Conservation (phyloP, 2,113 vertebrate species). For the Xyliphius kryptos region DNA sequence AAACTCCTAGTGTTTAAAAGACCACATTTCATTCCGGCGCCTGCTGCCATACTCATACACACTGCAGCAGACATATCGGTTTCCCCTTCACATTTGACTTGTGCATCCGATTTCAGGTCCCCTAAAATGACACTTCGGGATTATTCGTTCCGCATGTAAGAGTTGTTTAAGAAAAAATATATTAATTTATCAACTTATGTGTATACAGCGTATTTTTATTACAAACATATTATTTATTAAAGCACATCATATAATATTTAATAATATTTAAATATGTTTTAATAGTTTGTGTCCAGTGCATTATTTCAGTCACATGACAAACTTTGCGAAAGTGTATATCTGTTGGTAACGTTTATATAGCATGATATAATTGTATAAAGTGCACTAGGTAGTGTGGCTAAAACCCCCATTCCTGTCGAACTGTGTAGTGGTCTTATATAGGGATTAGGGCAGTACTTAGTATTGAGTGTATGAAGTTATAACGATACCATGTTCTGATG, state of each 20-base stretch:
- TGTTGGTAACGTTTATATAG: not conserved
- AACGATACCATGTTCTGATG: not conserved
- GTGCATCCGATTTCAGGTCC: slow-evolving; percentile 27
- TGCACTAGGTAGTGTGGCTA: not conserved
- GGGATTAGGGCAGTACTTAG: not conserved
- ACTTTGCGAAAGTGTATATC: not conserved
- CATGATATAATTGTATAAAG: not conserved
- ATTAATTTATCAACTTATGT: too few relatives aligned
- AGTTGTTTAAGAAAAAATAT: too few relatives aligned
- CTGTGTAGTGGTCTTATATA: not conserved
- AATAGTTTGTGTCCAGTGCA: too few relatives aligned
- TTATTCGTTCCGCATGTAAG: too few relatives aligned
- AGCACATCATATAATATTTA: too few relatives aligned
- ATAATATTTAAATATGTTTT: too few relatives aligned
- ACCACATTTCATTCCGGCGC: slow-evolving; percentile 41
- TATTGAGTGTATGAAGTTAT: not conserved
- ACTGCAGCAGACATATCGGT: not conserved
- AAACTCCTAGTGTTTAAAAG: slow-evolving; percentile 33
- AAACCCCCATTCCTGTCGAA: not conserved
- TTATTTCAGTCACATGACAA: slow-evolving; percentile 9
- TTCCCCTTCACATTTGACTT: slow-evolving; percentile 51
- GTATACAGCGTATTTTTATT: too few relatives aligned
- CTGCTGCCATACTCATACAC: slow-evolving; percentile 53
- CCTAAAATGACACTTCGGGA: not conserved
- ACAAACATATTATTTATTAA: too few relatives aligned